Percentiles rank a stretch among this genome's conserved stretches.
These are phyloP conservation scores for Conomelus anceps DNA, from an alignment of 2,888 invertebrate genomes.

Conservation along the genomic window DNA sequence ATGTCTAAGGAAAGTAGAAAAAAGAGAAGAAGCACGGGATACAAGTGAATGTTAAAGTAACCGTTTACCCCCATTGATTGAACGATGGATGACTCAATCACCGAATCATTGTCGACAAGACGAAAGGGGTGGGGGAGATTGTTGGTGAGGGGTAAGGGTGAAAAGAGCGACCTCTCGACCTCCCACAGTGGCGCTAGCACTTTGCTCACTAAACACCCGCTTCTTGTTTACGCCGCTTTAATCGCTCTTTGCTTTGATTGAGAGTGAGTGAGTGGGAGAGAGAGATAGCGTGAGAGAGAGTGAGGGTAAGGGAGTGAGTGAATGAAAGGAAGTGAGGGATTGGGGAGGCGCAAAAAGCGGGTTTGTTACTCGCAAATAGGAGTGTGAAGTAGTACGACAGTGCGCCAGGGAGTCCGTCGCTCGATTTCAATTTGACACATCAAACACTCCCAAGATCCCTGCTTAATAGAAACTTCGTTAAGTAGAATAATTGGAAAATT, in stretches of 20 bases:
- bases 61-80: not conserved
- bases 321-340: not conserved
- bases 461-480: constrained; percentile 3
- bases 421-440: constrained; percentile 8
- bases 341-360: not conserved
- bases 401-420: not conserved
- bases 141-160: not conserved
- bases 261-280: not conserved
- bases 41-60: not conserved
- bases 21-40: not conserved
- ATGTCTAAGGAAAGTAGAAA: not conserved
- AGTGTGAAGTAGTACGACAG: not conserved
- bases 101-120: not conserved
- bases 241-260: not conserved
- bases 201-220: not conserved
- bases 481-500: constrained; percentile 9
- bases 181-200: not conserved
- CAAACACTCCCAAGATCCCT: constrained; percentile 1
- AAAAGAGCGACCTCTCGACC: not conserved
- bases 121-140: not conserved
- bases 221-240: not conserved
- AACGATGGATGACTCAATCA: not conserved
- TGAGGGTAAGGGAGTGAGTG: not conserved
- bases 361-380: not conserved
- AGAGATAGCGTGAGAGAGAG: constrained; percentile 3